These are phyloP conservation scores for Empidonax alnorum DNA, from an alignment of 2,113 vertebrate genomes.

Conservation along the genomic window DNA sequence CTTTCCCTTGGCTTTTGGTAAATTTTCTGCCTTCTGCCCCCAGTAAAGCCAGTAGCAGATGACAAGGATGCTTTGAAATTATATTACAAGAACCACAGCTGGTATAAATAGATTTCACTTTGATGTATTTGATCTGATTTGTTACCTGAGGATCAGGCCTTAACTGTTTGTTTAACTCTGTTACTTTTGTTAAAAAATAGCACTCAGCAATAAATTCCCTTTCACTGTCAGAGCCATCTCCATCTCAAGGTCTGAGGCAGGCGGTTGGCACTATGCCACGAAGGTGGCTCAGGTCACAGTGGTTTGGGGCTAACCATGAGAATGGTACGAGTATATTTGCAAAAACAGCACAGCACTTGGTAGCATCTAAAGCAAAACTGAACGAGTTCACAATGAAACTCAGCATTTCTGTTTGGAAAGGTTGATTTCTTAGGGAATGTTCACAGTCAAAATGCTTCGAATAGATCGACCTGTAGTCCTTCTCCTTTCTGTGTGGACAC, in stretches of 20 bases:
- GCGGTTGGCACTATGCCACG: fast-evolving
- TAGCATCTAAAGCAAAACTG: background rate
- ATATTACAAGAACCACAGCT: background rate
- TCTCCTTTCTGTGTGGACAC: background rate
- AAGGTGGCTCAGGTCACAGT: background rate
- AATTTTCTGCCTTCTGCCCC: background rate
- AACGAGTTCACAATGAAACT: background rate
- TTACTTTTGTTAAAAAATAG: background rate
- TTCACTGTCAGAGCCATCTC: background rate
- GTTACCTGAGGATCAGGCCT: background rate
- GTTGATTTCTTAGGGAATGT: background rate
- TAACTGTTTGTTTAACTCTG: background rate
- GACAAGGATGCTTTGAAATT: constrained; percentile 11
- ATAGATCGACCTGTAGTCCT: background rate
- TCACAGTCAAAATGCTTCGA: background rate
- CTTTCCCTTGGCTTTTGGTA: background rate
- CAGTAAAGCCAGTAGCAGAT: background rate
- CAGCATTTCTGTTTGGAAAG: background rate
- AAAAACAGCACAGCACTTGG: background rate
- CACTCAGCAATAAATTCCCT: background rate
- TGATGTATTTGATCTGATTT: background rate
- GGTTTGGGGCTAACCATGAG: background rate
- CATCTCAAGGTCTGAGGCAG: background rate
- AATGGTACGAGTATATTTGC: fast-evolving
- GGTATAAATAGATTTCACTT: background rate